phyloP scores from a whole-genome alignment of 2,797 vertebrate species.

The Rhincodon typus region DNA sequence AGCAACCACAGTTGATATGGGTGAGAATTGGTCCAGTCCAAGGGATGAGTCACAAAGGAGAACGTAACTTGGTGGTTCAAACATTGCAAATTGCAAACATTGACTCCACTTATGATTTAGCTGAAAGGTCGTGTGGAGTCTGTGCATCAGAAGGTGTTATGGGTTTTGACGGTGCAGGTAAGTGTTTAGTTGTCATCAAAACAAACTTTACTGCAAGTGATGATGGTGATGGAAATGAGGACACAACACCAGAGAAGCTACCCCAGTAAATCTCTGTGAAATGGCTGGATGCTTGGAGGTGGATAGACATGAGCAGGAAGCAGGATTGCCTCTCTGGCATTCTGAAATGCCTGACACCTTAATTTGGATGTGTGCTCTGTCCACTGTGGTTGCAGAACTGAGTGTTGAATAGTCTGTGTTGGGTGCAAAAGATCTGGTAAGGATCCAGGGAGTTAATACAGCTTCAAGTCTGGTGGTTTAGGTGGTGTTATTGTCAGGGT shows the following conservation, averaged over 20 bases:
- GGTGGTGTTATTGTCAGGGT: conserved; percentile 38
- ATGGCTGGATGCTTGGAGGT: background rate
- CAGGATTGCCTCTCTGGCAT: background rate
- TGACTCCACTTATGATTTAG: background rate
- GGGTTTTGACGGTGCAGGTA: background rate
- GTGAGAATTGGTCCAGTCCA: background rate
- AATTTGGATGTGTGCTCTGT: background rate
- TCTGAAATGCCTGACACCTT: background rate
- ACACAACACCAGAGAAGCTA: background rate
- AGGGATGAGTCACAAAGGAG: background rate
- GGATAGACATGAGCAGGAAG: background rate
- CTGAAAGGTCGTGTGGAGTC: background rate
- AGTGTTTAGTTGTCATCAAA: background rate
- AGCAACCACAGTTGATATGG: background rate
- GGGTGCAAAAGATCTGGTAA: background rate
- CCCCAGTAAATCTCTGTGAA: background rate
- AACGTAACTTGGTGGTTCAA: background rate
- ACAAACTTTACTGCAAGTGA: background rate
- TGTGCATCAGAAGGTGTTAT: background rate
- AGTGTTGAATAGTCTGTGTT: background rate
- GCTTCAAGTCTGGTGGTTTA: background rate
- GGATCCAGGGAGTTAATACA: background rate
- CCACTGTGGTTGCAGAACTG: background rate
- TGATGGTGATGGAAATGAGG: background rate
- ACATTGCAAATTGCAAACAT: background rate